Conservation (phyloP, 2,797 vertebrate genomes). For the Neosilurus hyrtlii region DNA sequence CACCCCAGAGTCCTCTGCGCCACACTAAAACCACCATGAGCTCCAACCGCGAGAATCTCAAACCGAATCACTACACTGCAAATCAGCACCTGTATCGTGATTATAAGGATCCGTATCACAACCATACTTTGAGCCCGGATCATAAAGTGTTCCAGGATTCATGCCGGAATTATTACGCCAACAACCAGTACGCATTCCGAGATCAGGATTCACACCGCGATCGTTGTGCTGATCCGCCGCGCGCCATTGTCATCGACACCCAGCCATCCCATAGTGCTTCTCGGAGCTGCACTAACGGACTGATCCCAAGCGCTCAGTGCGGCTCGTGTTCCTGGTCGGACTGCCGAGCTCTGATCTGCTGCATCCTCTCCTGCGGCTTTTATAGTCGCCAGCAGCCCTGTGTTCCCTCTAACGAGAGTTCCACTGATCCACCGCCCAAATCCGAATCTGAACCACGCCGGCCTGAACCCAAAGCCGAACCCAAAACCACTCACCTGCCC, state of each 20-base stretch:
- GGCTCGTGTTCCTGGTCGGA: conserved; percentile 85
- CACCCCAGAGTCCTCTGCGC: conserved; percentile 64
- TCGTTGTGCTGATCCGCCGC: conserved; percentile 41
- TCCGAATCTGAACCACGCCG: conserved; percentile 52
- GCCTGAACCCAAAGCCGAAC: conserved; percentile 71
- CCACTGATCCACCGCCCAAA: conserved; percentile 74
- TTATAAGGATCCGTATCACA: background rate
- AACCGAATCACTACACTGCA: background rate
- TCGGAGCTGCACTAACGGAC: conserved; percentile 67
- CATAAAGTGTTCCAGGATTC: conserved; percentile 15
- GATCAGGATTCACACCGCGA: conserved; percentile 43
- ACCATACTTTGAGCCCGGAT: background rate
- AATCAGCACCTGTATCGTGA: background rate
- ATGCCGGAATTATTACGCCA: conserved; percentile 22
- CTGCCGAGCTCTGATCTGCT: conserved; percentile 87
- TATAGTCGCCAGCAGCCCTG: conserved; percentile 82
- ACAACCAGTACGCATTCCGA: conserved; percentile 71
- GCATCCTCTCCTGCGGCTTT: conserved; percentile 87
- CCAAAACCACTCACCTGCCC: conserved; percentile 59
- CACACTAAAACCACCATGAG: conserved; percentile 59
- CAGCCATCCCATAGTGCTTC: conserved; percentile 61
- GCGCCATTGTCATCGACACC: conserved; percentile 58
- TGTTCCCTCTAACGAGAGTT: conserved; percentile 74
- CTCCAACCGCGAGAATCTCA: background rate
- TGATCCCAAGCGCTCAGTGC: conserved; percentile 73